Conservation (phyloP, 30 jellyfish, hydroid and myxozoan genomes). For the Hydra vulgaris region DNA sequence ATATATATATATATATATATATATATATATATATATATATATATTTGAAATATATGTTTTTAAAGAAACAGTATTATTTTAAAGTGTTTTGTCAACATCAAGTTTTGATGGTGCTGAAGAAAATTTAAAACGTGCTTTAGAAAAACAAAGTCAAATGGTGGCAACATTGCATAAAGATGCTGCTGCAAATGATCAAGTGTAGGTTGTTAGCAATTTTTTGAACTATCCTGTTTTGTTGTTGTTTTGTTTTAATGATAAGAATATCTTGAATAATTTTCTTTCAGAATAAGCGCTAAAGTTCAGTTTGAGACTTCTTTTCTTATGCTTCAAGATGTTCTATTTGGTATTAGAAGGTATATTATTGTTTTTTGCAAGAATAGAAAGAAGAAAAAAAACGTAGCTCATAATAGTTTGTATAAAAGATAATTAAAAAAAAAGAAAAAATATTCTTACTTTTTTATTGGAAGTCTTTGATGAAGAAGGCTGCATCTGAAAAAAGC, state of each 20-base stretch:
- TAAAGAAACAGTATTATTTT: too few relatives aligned
- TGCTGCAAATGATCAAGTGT: conserved; percentile 10
- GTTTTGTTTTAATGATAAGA: too few relatives aligned
- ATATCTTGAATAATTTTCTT: not conserved
- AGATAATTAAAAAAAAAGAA: too few relatives aligned
- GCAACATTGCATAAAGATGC: conserved; percentile 23
- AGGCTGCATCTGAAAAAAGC: too few relatives aligned
- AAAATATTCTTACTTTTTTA: too few relatives aligned
- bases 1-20: too few relatives aligned
- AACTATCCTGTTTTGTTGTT: not conserved
- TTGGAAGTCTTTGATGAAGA: too few relatives aligned
- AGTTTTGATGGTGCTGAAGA: conserved; percentile 92
- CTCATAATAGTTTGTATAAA: too few relatives aligned
- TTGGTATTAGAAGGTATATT: conserved; percentile 27
- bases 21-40: too few relatives aligned
- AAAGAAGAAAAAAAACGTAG: too few relatives aligned
- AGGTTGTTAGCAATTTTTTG: not conserved
- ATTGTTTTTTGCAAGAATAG: not conserved
- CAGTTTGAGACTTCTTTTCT: conserved; percentile 35
- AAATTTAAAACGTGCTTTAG: conserved; percentile 61
- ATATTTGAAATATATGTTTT: too few relatives aligned
- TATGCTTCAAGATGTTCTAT: conserved; percentile 22
- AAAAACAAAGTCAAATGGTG: conserved; percentile 32
- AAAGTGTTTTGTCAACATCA: conserved; percentile 40
- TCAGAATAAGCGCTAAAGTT: conserved; percentile 18